Evolutionary conservation across 1,140 invertebrate genomes (phyloP).

Genomic region (Ditylenchus dipsaci): DNA sequence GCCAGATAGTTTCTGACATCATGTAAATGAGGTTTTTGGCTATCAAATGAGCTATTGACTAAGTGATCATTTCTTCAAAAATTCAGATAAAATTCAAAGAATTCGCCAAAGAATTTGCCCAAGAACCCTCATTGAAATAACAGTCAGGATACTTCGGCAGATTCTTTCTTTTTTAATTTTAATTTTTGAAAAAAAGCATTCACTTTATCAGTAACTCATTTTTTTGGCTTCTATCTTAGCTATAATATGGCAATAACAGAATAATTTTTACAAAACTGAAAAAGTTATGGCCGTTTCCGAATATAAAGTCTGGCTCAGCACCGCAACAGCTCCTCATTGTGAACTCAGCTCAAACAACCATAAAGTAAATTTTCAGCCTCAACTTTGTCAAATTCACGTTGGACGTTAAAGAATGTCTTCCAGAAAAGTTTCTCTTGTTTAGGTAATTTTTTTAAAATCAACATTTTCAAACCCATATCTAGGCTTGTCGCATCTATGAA

Average conservation of each 20-base stretch:
- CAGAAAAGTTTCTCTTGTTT: constrained; percentile 14
- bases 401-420: constrained; percentile 11
- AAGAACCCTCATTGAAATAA: neutral
- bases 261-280: neutral
- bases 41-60: no score
- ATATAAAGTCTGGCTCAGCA: no score
- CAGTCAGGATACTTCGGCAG: neutral
- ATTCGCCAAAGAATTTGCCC: no score
- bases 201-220: no score
- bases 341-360: neutral
- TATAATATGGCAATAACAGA: neutral
- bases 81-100: no score
- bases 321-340: neutral
- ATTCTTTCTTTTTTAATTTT: no score
- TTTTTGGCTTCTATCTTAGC: neutral
- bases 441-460: no score
- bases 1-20: no score
- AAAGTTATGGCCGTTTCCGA: no score
- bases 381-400: constrained; percentile 16
- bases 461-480: no score
- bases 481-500: constrained; percentile 18
- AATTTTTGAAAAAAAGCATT: neutral
- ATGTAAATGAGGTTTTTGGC: no score
- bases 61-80: no score
- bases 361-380: constrained; percentile 11